Evolutionary conservation across 92 coral and sea anemone genomes (phyloP), one percentile per base, ranked within the genome.

Genomic region (Paragorgia papillata): DNA sequence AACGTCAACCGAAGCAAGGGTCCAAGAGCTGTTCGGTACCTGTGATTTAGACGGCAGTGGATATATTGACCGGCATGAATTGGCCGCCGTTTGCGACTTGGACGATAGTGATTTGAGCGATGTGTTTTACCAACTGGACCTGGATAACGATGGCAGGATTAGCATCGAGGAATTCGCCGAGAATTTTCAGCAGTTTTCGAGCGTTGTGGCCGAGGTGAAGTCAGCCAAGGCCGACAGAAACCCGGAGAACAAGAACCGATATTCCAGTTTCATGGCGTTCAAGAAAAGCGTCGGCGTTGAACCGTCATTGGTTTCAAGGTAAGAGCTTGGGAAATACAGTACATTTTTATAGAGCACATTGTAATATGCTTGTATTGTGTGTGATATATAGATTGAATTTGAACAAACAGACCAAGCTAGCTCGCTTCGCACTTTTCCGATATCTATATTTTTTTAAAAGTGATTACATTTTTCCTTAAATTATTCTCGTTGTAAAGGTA

Each of bases 141-240:
- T 88, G 37, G 97, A 93, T 43, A 74, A 68, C 18, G 97, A 93
- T 80, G 97, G 97, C 1, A 79, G 92, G 69, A 93, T 93, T 35
- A 93, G 97, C 85, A 90, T 93, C 37, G 97, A 93, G 27, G 97
- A 93, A 54, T 93, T 93, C 74, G 88, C 97, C 60, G 96, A 93
- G 44, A 90, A 93, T 83, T 93, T 93, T 56, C 87, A 86, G 50
- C 90, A 86, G 82, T 93, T 93, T 60, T 88, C 87, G 79, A 83
- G 80, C 66, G 89, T 93, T 12, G 93, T 93, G 26, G 80, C 88
- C 5, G 97, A 96, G 25, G 64, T 93, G 27, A 93, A 93, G 66
- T 67, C 79, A 61, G 86, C 83, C 61, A 83, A 88, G 73, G 74
- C 83, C 0, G 83, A 84, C 20, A 79, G n/a, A 7, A 15, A 15